Evolutionary conservation across 2,113 vertebrate genomes (phyloP).

Genomic region (Tamias sibiricus): DNA sequence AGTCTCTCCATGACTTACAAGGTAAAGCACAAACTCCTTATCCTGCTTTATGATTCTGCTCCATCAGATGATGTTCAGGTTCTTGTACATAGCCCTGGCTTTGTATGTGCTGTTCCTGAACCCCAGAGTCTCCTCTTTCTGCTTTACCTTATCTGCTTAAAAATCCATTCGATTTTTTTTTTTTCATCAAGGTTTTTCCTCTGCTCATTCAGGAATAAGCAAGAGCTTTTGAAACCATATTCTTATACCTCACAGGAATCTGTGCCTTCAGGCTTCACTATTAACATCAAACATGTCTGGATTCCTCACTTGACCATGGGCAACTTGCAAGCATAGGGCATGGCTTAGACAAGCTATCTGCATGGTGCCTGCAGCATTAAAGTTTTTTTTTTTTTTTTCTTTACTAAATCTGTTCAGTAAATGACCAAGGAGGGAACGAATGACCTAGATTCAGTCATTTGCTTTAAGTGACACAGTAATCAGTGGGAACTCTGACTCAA

Average conservation of each 20-base stretch:
- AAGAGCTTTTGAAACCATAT: neutral
- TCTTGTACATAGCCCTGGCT: neutral
- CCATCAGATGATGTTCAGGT: neutral
- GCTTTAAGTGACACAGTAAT: neutral
- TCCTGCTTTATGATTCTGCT: neutral
- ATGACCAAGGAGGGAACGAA: neutral
- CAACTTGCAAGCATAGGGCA: neutral
- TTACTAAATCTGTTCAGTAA: neutral
- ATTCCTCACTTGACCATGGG: neutral
- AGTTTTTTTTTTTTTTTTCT: too few relatives aligned
- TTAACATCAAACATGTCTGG: neutral
- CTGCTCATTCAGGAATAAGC: neutral
- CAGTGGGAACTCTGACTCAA: neutral
- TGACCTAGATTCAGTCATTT: neutral
- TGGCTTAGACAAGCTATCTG: neutral
- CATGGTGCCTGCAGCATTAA: neutral
- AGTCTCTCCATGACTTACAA: neutral
- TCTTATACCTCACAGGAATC: neutral
- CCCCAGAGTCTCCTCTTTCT: neutral
- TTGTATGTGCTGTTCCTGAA: neutral
- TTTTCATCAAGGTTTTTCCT: neutral
- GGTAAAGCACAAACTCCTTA: neutral
- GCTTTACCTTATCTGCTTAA: neutral
- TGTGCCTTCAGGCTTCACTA: neutral
- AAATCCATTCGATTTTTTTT: neutral